Evolutionary conservation across 2,797 vertebrate species (phyloP), one percentile per base, ranked within the genome.

Genomic region (Remorina albescens): DNA sequence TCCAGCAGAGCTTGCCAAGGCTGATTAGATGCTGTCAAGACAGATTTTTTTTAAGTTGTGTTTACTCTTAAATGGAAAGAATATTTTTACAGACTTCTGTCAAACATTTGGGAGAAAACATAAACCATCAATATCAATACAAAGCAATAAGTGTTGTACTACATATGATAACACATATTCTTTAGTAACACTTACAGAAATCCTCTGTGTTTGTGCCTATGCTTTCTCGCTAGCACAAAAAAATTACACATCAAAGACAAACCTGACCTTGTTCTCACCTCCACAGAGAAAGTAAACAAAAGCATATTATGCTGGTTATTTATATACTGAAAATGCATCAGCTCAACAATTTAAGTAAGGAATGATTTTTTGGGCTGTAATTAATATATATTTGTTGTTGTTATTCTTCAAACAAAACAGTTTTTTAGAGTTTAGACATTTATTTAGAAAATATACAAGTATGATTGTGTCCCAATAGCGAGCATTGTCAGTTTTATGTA

Each of bases 1-100:
- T 39, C 12, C 65, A 36, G 67, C 23, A n/a, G 3, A 70, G 57
- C 58, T 39, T 32, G 56, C 34, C 61, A 71, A 66, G 67, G 72
- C 54, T 67, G 30, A 76, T 82, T 68, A 76, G 23, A 78, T 69
- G 55, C 64, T 75, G 70, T 67, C 70, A 49, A 16, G 9, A 79
- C 10, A 7, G 59, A 67, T 59, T 21, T 69, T 72, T 74, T 41
- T n/a, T n/a, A 62, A 55, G 74, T 66, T 32, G 7, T 67, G 34
- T 34, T 67, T 64, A 63, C 55, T 47, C 36, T 46, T 50, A 56
- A 49, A 42, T 11, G 10, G 49, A 65, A 69, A 25, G 21, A 60
- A n/a, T 51, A 7, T 54, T 46, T 66, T 71, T 49, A 11, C 13
- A 41, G 21, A 37, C 25, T 23, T 63, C 25, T 6, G 53, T 46